phyloP scores from a whole-genome alignment of 2,113 vertebrate species.

The Neolamprologus falcicula region DNA sequence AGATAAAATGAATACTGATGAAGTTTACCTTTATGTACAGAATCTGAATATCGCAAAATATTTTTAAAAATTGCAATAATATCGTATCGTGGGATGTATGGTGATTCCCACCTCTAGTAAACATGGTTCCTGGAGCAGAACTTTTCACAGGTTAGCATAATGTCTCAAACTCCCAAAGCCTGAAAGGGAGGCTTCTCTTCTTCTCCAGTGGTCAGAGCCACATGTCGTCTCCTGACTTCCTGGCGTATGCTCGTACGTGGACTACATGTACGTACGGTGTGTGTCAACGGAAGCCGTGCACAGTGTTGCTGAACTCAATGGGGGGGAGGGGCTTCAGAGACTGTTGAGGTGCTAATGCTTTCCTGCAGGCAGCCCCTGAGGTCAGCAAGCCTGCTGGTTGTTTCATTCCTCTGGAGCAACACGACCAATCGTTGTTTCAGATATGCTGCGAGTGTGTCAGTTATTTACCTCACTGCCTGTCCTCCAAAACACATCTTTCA shows the following conservation, averaged over 20 bases:
- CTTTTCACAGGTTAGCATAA: slow-evolving; percentile 3
- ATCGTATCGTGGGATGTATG: accelerated
- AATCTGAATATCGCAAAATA: too few relatives aligned
- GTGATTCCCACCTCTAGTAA: neutral
- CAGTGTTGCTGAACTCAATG: neutral
- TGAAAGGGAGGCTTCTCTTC: neutral
- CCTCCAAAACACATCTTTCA: neutral
- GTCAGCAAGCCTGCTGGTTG: neutral
- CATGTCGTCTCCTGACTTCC: neutral
- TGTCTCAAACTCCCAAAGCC: neutral
- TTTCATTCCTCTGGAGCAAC: slow-evolving; percentile 9
- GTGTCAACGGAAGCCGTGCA: slow-evolving; percentile 15
- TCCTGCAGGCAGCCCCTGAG: neutral
- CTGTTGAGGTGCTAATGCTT: slow-evolving; percentile 33
- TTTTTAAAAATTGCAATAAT: too few relatives aligned
- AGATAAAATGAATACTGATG: accelerated
- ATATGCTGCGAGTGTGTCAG: neutral
- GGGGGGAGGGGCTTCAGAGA: neutral
- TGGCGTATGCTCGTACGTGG: neutral
- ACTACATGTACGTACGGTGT: neutral
- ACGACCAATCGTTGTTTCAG: neutral
- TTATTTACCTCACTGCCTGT: neutral
- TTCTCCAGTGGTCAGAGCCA: slow-evolving; percentile 23
- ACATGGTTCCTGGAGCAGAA: neutral
- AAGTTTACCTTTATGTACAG: too few relatives aligned